Conservation (phyloP, 2,113 vertebrate species). For the Boulengeromyrus knoepffleri region DNA sequence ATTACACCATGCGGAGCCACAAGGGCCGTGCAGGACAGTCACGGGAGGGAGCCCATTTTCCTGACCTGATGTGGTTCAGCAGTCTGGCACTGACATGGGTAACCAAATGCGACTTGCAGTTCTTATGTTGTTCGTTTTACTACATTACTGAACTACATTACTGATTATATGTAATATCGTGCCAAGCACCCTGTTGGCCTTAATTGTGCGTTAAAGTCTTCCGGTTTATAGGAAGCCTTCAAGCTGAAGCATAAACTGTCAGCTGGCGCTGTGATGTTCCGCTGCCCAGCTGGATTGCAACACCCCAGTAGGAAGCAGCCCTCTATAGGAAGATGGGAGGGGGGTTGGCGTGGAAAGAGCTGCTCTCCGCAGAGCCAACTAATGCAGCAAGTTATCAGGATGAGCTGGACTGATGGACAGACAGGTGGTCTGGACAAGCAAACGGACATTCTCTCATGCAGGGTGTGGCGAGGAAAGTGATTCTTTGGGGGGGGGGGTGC, state of each 20-base stretch:
- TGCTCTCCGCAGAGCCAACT: neutral
- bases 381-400: neutral
- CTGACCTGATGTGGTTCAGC: neutral
- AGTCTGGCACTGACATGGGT: neutral
- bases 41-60: neutral
- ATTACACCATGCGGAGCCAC: neutral
- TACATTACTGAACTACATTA: neutral
- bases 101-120: neutral
- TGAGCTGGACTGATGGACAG: neutral
- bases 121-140: neutral
- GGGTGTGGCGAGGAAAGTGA: neutral
- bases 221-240: neutral
- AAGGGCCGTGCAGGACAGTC: neutral
- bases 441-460: slow-evolving; percentile 45
- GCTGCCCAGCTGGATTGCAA: neutral
- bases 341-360: neutral
- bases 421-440: neutral
- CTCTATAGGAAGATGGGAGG: neutral
- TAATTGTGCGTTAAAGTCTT: neutral
- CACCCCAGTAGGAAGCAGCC: neutral
- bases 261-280: neutral
- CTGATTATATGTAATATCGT: neutral
- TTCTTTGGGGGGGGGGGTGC: slow-evolving; percentile 23
- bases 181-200: neutral
- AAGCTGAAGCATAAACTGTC: neutral